A percentile compares a stretch with the other conserved stretches of the same genome.
phyloP scores from a whole-genome alignment of 92 coral and sea anemone genomes.

The Blastomussa wellsi region DNA sequence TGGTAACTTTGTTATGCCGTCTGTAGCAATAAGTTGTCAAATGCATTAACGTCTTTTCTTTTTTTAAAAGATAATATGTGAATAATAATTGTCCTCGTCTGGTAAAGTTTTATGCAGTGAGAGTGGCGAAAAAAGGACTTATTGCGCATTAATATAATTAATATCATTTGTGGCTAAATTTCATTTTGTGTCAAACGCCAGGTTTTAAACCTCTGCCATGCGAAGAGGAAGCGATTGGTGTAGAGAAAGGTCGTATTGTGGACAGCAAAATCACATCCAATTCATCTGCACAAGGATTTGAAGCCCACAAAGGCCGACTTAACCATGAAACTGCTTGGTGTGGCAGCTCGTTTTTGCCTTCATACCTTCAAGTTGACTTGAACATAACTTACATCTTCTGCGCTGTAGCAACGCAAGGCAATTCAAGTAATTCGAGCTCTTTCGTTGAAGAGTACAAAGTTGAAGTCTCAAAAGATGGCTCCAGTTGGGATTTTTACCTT shows the following conservation, averaged over 20 bases:
- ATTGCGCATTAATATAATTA: no score
- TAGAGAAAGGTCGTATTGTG: conserved; percentile 4
- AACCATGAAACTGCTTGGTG: conserved; percentile 7
- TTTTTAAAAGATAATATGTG: no score
- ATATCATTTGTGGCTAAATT: not conserved
- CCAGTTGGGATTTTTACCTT: conserved; percentile 15
- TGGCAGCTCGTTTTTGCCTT: not conserved
- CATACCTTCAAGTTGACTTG: conserved; percentile 9
- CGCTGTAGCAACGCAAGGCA: conserved; percentile 9
- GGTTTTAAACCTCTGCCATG: not conserved
- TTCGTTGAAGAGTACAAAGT: conserved; percentile 15
- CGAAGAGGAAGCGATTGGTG: not conserved
- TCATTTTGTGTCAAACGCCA: not conserved
- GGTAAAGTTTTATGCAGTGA: no score
- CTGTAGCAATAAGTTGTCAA: no score
- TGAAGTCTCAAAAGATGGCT: conserved; percentile 10
- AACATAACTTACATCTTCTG: not conserved
- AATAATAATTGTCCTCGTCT: no score
- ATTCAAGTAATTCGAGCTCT: not conserved
- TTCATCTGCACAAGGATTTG: not conserved
- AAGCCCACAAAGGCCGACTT: conserved; percentile 1
- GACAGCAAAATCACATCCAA: conserved; percentile 3
- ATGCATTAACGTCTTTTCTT: no score
- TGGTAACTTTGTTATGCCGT: no score
- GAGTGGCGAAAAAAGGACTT: no score